phyloP scores from a whole-genome alignment of 2,797 vertebrate genomes.

The Arrhamphus sclerolepis region DNA sequence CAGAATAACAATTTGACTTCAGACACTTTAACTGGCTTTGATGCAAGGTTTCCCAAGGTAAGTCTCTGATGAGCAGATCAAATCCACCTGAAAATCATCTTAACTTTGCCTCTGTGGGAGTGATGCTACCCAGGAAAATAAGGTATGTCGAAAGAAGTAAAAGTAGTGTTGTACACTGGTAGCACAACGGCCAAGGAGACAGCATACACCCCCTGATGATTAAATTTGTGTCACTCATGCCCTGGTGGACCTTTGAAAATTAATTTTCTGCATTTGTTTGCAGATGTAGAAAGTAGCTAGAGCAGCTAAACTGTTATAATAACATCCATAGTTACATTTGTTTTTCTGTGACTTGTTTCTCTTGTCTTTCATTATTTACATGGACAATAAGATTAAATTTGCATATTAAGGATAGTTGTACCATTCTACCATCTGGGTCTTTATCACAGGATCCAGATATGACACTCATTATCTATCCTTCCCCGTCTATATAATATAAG shows the following conservation, averaged over 20 bases:
- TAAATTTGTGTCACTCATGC: not conserved
- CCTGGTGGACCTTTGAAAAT: too few relatives aligned
- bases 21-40: slow-evolving; percentile 8
- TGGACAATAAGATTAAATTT: slow-evolving; percentile 20
- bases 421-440: slow-evolving; percentile 2
- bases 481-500: not conserved
- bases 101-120: slow-evolving; percentile 1
- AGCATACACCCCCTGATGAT: not conserved
- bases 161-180: not conserved
- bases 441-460: slow-evolving; percentile 1
- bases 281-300: too few relatives aligned
- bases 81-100: slow-evolving; percentile 16
- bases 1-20: slow-evolving; percentile 10
- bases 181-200: not conserved
- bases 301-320: too few relatives aligned
- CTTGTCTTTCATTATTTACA: slow-evolving; percentile 30
- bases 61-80: slow-evolving; percentile 6
- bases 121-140: slow-evolving; percentile 1
- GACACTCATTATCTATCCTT: not conserved
- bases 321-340: slow-evolving; percentile 1
- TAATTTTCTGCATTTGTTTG: too few relatives aligned
- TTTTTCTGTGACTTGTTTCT: slow-evolving; percentile 9
- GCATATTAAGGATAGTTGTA: slow-evolving; percentile 6
- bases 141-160: not conserved
- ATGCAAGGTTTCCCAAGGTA: slow-evolving; percentile 10